Percentiles rank a stretch among this genome's conserved stretches.
Conservation (phyloP, 2,888 invertebrate genomes). For the Eulithis prunata region DNA sequence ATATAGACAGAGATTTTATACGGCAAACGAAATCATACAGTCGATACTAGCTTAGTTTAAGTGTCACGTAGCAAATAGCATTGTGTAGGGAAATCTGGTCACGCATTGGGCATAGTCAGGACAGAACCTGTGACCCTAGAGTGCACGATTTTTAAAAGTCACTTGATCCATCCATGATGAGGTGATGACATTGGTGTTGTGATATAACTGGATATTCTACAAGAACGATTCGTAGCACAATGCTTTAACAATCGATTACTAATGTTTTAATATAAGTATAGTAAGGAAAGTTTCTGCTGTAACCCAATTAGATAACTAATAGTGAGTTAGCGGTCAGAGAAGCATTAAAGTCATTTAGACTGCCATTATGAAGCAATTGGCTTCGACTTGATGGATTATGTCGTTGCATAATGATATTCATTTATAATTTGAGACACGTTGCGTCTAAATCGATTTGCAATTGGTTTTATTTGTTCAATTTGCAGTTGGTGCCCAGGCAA, state of each 20-base stretch:
- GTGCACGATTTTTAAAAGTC: too few species aligned
- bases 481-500: neutral
- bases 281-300: slow-evolving; percentile 45
- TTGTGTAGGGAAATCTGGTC: too few species aligned
- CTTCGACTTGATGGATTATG: slow-evolving; percentile 42
- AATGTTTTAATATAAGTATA: slow-evolving; percentile 15
- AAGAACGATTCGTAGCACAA: neutral
- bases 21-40: too few species aligned
- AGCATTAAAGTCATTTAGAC: slow-evolving; percentile 64
- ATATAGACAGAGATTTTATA: too few species aligned
- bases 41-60: neutral
- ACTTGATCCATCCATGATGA: too few species aligned
- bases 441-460: slow-evolving; percentile 34
- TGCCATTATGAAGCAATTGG: slow-evolving; percentile 55
- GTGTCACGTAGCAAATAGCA: too few species aligned
- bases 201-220: too few species aligned
- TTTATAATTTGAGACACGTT: slow-evolving; percentile 36
- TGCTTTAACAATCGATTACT: neutral
- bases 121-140: too few species aligned
- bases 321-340: slow-evolving; percentile 64
- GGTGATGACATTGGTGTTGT: too few species aligned
- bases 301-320: slow-evolving; percentile 72
- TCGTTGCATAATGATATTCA: slow-evolving; percentile 41
- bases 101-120: too few species aligned
- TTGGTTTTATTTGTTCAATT: slow-evolving; percentile 23